These are phyloP conservation scores for Latheticus oryzae DNA, from an alignment of 2,888 invertebrate genomes.

Conservation along the genomic window DNA sequence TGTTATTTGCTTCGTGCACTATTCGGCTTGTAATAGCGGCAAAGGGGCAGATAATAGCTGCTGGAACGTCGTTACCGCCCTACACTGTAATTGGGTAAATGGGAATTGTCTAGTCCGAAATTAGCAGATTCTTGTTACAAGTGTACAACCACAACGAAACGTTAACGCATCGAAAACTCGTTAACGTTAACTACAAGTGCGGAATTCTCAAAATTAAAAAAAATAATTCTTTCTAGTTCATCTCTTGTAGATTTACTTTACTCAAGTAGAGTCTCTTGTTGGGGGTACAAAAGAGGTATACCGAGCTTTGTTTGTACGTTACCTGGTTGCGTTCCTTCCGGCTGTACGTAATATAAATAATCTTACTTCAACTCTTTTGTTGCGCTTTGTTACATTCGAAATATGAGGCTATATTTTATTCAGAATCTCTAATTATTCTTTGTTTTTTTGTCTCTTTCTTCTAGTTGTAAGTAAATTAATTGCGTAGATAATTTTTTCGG, in stretches of 20 bases:
- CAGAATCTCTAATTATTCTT: constrained; percentile 52
- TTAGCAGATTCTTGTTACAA: constrained; percentile 54
- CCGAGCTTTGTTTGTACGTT: constrained; percentile 40
- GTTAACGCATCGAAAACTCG: constrained; percentile 29
- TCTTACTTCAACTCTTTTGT: constrained; percentile 54
- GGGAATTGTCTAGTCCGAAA: constrained; percentile 58
- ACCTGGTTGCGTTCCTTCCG: constrained; percentile 54
- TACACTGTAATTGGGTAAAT: constrained; percentile 61
- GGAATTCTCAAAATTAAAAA: too few species aligned
- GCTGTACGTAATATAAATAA: constrained; percentile 55
- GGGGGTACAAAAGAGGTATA: constrained; percentile 23
- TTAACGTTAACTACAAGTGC: too few species aligned
- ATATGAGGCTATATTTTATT: constrained; percentile 54
- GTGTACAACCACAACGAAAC: constrained; percentile 10
- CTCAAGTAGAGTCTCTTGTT: too few species aligned
- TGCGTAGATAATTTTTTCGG: constrained; percentile 39
- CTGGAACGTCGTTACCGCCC: constrained; percentile 57
- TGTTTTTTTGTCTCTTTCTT: constrained; percentile 42
- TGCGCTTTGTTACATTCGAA: constrained; percentile 53
- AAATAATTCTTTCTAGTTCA: too few species aligned
- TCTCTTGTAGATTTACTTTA: too few species aligned
- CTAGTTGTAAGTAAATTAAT: constrained; percentile 44
- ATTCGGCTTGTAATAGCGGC: constrained; percentile 59
- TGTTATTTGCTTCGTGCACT: constrained; percentile 52
- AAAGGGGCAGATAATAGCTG: constrained; percentile 61